Percentiles rank a stretch among this genome's conserved stretches.
Evolutionary conservation across 2,113 vertebrate species (phyloP).

Genomic region (Lontra canadensis): DNA sequence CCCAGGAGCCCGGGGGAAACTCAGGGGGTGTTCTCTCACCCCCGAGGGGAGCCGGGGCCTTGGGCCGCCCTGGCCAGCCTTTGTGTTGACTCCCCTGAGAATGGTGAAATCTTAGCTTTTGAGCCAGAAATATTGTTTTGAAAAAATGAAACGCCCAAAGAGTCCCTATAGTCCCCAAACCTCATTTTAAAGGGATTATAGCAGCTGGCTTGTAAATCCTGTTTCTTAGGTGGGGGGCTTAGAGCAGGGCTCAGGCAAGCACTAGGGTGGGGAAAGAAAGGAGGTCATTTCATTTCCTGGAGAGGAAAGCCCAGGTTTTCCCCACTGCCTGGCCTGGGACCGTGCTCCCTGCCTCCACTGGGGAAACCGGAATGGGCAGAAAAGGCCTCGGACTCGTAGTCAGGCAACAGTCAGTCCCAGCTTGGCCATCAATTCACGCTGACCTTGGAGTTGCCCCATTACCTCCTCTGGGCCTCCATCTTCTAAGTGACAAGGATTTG

Average conservation of each 20-base stretch:
- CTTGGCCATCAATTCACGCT: neutral
- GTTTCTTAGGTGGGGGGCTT: conserved; percentile 84
- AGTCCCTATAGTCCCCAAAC: conserved; percentile 76
- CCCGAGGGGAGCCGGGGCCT: neutral
- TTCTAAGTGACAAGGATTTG: neutral
- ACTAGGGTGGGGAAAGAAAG: conserved; percentile 72
- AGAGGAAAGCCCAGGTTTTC: conserved; percentile 77
- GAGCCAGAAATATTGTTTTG: conserved; percentile 53
- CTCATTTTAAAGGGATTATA: conserved; percentile 89
- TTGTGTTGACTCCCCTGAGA: neutral
- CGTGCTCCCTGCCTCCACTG: conserved; percentile 50
- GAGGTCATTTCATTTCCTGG: conserved; percentile 85
- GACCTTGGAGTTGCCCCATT: neutral
- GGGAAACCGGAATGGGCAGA: conserved; percentile 61
- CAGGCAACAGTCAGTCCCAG: neutral
- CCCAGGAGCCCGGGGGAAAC: neutral
- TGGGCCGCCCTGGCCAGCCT: neutral
- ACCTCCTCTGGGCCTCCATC: neutral
- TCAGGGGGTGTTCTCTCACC: neutral
- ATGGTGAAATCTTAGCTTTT: conserved; percentile 54
- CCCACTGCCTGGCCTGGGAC: conserved; percentile 49
- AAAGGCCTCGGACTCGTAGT: conserved; percentile 25
- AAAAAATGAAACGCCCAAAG: conserved; percentile 71
- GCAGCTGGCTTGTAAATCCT: conserved; percentile 84
- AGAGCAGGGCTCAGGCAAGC: conserved; percentile 79